phyloP scores from a whole-genome alignment of 2,888 invertebrate species.

The Patella ulyssiponensis region DNA sequence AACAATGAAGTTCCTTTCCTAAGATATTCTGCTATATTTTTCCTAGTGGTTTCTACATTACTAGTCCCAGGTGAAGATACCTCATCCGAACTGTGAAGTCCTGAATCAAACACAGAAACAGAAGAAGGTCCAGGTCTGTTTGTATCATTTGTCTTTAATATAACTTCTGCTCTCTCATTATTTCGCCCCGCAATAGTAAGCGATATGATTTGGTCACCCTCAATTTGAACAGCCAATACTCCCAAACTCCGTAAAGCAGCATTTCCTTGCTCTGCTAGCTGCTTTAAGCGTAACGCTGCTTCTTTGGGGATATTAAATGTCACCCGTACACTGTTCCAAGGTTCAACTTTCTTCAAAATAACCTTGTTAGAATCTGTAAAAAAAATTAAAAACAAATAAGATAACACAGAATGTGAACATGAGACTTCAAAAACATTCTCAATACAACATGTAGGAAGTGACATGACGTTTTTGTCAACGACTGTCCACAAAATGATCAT shows the following conservation, averaged over 20 bases:
- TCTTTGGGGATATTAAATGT: conserved; percentile 97
- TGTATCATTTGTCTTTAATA: conserved; percentile 60
- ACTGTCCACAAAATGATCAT: no score
- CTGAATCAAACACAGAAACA: conserved; percentile 21
- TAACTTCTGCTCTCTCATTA: conserved; percentile 80
- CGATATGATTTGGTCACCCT: conserved; percentile 76
- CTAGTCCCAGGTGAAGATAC: conserved; percentile 61
- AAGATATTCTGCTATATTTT: conserved; percentile 71
- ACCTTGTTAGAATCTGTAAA: conserved; percentile 74
- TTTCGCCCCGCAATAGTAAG: conserved; percentile 78
- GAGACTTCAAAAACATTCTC: no score
- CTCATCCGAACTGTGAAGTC: conserved; percentile 33
- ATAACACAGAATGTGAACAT: no score
- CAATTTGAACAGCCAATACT: conserved; percentile 94
- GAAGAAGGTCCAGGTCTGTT: conserved; percentile 31
- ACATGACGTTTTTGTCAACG: no score
- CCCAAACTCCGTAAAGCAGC: conserved; percentile 88
- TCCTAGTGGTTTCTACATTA: conserved; percentile 67
- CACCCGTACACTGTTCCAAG: conserved; percentile 98
- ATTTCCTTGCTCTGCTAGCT: conserved; percentile 92
- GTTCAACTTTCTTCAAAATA: conserved; percentile 87
- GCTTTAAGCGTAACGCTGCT: conserved; percentile 91
- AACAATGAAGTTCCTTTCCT: conserved; percentile 60
- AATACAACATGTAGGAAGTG: no score
- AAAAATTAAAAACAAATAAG: conserved; percentile 25